phyloP scores from a whole-genome alignment of 2,797 vertebrate genomes.

The Cryptoprocta ferox region DNA sequence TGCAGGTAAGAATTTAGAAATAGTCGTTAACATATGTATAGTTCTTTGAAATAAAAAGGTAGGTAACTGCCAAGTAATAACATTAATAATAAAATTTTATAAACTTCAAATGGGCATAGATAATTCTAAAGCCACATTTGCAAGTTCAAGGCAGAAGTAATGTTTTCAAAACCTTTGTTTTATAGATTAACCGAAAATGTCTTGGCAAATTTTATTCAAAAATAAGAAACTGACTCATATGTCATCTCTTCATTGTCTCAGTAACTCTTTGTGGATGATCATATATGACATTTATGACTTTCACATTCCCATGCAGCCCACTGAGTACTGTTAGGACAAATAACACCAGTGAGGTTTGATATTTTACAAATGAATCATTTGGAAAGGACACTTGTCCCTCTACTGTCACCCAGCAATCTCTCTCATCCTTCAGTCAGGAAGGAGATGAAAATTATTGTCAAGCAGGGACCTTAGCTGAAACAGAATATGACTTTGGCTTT shows the following conservation, averaged over 20 bases:
- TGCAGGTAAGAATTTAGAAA: not conserved
- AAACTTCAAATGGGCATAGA: not conserved
- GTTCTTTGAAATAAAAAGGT: constrained; percentile 18
- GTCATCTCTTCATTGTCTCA: not conserved
- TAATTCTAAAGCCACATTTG: not conserved
- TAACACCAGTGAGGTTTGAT: not conserved
- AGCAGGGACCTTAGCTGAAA: not conserved
- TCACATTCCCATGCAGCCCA: not conserved
- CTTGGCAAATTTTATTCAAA: constrained; percentile 13
- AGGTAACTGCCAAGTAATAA: not conserved
- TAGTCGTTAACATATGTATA: not conserved
- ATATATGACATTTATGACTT: not conserved
- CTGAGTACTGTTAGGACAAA: not conserved
- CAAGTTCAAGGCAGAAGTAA: not conserved
- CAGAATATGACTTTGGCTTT: not conserved
- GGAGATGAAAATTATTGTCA: not conserved
- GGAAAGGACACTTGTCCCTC: not conserved
- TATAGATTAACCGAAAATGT: not conserved
- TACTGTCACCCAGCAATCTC: not conserved
- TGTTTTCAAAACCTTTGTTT: not conserved
- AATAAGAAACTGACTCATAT: not conserved
- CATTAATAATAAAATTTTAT: not conserved
- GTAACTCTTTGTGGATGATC: not conserved
- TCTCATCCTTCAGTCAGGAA: not conserved
- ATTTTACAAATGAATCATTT: not conserved